Evolutionary conservation across 2,888 invertebrate genomes (phyloP).

Genomic region (Latheticus oryzae): DNA sequence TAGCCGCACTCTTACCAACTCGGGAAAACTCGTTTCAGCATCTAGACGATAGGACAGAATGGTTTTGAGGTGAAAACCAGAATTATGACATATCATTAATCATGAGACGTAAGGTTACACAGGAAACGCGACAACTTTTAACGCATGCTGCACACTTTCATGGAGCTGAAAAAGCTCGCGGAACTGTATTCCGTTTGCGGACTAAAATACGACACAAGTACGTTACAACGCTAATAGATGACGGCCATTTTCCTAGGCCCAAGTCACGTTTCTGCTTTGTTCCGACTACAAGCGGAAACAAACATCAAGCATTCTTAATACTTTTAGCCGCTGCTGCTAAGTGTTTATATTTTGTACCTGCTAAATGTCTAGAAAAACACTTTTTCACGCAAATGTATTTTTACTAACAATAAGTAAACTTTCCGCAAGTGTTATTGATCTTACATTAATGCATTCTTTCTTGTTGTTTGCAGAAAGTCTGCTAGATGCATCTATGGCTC

Average conservation of each 20-base stretch:
- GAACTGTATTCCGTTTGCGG: neutral
- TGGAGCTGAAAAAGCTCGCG: constrained; percentile 23
- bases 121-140: constrained; percentile 32
- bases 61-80: constrained; percentile 37
- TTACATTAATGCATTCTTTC: no score
- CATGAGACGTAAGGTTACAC: constrained; percentile 28
- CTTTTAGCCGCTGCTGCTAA: no score
- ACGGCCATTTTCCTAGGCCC: constrained; percentile 14
- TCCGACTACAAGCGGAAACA: constrained; percentile 5
- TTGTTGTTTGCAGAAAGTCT: constrained; percentile 58
- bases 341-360: no score
- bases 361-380: neutral
- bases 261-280: constrained; percentile 2
- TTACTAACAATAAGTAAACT: no score
- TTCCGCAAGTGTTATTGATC: no score
- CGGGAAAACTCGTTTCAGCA: constrained; percentile 38
- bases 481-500: constrained; percentile 56
- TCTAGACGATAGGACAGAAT: constrained; percentile 34
- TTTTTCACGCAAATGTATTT: neutral
- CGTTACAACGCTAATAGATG: constrained; percentile 19
- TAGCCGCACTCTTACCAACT: constrained; percentile 38
- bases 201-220: constrained; percentile 11
- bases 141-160: constrained; percentile 32
- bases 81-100: constrained; percentile 33
- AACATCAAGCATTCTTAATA: constrained; percentile 8